Percentiles rank a stretch among this genome's conserved stretches.
Conservation (phyloP, 2,797 vertebrate species). For the Podarcis lilfordi region DNA sequence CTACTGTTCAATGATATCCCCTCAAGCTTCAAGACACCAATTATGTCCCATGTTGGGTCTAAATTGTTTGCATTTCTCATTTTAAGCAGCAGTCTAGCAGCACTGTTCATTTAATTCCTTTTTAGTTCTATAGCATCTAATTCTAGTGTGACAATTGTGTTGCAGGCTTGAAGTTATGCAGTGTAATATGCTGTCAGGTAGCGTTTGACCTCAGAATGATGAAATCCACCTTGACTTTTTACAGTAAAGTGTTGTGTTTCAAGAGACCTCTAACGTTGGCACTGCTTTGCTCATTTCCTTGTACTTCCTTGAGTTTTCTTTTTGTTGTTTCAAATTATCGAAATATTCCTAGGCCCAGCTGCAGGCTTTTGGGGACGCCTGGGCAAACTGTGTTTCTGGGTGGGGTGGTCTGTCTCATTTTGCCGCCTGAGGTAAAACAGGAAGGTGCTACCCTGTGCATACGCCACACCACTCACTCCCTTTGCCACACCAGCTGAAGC, state of each 20-base stretch:
- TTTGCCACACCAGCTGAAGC: no score
- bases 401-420: neutral
- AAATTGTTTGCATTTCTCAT: conserved; percentile 40
- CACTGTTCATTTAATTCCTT: conserved; percentile 4
- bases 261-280: neutral
- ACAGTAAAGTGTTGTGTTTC: conserved; percentile 13
- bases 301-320: conserved; percentile 2
- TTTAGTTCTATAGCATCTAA: conserved; percentile 29
- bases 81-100: neutral
- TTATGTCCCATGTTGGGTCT: conserved; percentile 23
- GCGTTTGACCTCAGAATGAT: neutral
- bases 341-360: neutral
- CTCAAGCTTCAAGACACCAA: conserved; percentile 37
- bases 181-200: neutral
- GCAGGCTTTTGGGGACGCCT: neutral
- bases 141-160: neutral
- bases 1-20: conserved; percentile 17
- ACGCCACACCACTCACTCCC: no score
- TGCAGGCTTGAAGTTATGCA: neutral
- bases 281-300: conserved; percentile 4
- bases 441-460: no score
- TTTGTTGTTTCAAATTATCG: neutral
- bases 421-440: no score
- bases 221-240: neutral
- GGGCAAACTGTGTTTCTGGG: neutral